Base-by-base conservation (phyloP, 2,888 invertebrate genomes). In the Ariolimax columbianus region DNA sequence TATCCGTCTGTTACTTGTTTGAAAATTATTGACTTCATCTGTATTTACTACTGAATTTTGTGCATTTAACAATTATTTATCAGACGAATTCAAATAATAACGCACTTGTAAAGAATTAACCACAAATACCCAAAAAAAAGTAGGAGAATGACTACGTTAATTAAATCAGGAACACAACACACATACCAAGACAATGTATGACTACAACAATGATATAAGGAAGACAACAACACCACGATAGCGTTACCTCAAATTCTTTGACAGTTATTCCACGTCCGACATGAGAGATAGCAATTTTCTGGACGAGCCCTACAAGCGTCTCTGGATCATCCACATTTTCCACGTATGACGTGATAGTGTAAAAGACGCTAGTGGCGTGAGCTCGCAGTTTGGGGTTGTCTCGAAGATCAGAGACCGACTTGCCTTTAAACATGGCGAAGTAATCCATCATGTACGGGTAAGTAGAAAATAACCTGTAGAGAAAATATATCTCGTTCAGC, bases 341-440 rank as follows among this genome's bases (percentile, higher is more conserved):
- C 43, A 96, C 94, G 38, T 95, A 92, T 47, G 94, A 94, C 83
- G 93, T 94, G 75, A 96, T 91, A 11, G 95, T 94, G 87, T 95
- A 94, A 91, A 95, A 93, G 40, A 96, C 94, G 80, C 94, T 95
- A 77, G 94, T 94, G 82, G 95, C 95, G 91, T 96, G 96, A 7
- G 95, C 95, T 85, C 95, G 94, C 86, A 96, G 95, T 86, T 94
- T 95, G 82, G 95, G 94, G 90, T 95, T 95, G 17, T 89, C 89
- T 19, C 93, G 89, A 83, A 96, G 91, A 85, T 95, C 93, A 0
- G 94, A 93, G 11, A 93, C 36, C 0, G 95, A 94, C 55, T 95
- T 90, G 80, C 95, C 94, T 88, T 94, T 94, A 89, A 96, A 95
- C 0, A 94, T 92, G 23, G 92, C 89, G 91, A 96, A 96, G 9